Evolutionary conservation across 1,140 invertebrate genomes (phyloP).

Genomic region (Oncopodura yosiiana): DNA sequence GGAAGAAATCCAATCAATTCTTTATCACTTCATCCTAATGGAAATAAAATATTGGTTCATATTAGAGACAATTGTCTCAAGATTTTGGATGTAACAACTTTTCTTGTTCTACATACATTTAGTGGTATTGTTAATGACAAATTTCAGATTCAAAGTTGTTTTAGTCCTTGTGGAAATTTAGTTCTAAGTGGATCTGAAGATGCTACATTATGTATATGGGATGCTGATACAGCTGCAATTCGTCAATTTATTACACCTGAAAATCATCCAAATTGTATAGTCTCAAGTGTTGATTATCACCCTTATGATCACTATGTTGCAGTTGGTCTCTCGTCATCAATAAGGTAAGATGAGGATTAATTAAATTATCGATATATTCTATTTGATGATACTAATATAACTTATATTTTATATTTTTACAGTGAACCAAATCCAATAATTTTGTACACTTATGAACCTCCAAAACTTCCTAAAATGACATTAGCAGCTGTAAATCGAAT

Average conservation of each 20-base stretch:
- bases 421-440: conserved; percentile 25
- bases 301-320: conserved; percentile 52
- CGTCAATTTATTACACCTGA: conserved; percentile 44
- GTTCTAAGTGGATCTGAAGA: conserved; percentile 53
- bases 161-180: conserved; percentile 53
- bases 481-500: background rate
- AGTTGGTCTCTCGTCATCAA: conserved; percentile 36
- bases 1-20: too few species aligned
- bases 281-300: conserved; percentile 50
- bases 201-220: conserved; percentile 51
- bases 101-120: conserved; percentile 42
- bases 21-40: too few species aligned
- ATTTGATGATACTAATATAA: too few species aligned
- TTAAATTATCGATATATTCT: too few species aligned
- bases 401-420: too few species aligned
- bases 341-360: too few species aligned
- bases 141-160: conserved; percentile 45
- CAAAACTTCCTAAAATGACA: conserved; percentile 5
- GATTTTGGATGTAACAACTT: conserved; percentile 47
- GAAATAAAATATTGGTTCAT: conserved; percentile 50
- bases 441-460: conserved; percentile 17
- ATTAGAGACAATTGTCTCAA: conserved; percentile 49
- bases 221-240: conserved; percentile 48
- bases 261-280: conserved; percentile 38
- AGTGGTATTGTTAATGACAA: conserved; percentile 41